phyloP scores from a whole-genome alignment of 2,113 vertebrate species.

The Hyperopisus bebe region DNA sequence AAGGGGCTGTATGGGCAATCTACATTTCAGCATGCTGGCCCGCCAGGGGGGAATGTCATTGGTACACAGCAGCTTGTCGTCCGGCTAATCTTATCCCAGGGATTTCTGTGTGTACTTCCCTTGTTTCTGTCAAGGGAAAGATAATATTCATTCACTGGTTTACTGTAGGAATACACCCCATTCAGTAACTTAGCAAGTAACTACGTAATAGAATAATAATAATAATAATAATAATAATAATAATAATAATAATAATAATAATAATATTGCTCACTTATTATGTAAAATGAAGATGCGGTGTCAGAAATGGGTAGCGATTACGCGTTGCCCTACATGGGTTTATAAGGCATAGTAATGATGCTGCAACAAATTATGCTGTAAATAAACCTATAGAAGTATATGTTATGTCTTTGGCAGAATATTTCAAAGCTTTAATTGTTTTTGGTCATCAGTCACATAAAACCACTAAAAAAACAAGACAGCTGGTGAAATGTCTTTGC shows the following conservation, averaged over 20 bases:
- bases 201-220: not conserved
- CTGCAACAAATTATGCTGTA: not conserved
- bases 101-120: constrained; percentile 13
- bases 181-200: not conserved
- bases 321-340: not conserved
- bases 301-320: not conserved
- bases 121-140: constrained; percentile 18
- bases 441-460: not conserved
- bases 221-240: not conserved
- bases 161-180: not conserved
- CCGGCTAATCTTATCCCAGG: constrained; percentile 23
- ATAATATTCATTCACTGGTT: constrained; percentile 19
- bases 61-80: constrained; percentile 22
- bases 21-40: constrained; percentile 35
- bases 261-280: not conserved
- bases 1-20: constrained; percentile 28
- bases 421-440: not conserved
- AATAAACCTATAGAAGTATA: not conserved
- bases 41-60: constrained; percentile 31
- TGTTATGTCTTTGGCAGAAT: not conserved
- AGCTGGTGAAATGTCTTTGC: not conserved
- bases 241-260: not conserved
- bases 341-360: not conserved
- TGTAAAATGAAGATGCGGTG: not conserved
- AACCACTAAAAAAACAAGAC: not conserved